Evolutionary conservation across 2,888 invertebrate genomes (phyloP).

Genomic region (Girardia tigrina): DNA sequence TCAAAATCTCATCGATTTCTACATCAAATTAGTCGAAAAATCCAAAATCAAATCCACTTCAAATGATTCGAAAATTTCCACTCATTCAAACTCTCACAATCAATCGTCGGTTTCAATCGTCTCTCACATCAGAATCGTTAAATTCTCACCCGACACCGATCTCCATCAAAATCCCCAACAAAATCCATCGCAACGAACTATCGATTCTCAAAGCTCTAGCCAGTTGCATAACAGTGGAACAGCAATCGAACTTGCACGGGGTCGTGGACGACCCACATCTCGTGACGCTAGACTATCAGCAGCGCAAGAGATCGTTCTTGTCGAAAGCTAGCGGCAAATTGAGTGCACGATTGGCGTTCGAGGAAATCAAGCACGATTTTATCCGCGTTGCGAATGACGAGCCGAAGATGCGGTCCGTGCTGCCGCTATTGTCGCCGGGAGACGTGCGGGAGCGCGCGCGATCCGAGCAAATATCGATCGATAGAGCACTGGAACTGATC

Average conservation of each 20-base stretch:
- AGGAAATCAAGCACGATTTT: not conserved
- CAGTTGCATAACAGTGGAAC: not conserved
- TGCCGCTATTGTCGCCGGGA: not conserved
- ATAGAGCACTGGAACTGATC: not conserved
- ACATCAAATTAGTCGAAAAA: no score
- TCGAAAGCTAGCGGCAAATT: not conserved
- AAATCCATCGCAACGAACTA: not conserved
- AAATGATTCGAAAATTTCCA: no score
- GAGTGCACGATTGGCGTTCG: not conserved
- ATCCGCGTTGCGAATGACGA: not conserved
- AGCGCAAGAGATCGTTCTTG: not conserved
- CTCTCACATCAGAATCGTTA: no score
- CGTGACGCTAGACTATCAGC: not conserved
- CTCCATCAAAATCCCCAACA: not conserved
- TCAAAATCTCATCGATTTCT: no score
- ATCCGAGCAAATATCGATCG: not conserved
- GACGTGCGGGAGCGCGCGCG: not conserved
- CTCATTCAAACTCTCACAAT: no score
- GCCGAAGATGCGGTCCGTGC: not conserved
- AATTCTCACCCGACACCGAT: no score
- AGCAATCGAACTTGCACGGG: not conserved
- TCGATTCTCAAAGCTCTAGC: not conserved
- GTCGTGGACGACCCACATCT: not conserved
- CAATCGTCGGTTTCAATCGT: no score
- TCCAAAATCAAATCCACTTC: no score